Base-by-base conservation (phyloP, 2,888 invertebrate genomes). In the Thymelicus acteon region DNA sequence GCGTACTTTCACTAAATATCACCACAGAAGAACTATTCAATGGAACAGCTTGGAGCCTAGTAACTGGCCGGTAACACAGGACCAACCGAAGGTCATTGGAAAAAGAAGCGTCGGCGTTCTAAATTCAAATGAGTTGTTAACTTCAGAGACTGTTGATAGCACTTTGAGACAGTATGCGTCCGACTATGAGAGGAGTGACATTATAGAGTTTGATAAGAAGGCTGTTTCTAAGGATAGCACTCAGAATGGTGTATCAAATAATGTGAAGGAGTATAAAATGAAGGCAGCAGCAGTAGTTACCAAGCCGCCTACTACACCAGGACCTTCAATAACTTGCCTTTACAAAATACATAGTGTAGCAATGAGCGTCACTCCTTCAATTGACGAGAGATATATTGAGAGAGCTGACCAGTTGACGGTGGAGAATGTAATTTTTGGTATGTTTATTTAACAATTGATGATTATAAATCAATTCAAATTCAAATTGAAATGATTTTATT, bases 1-100 rank as follows among this genome's bases (percentile, higher is more conserved):
- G n/a, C 84, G 93, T 60, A 92, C 92, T 6, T 93, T 93, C 74
- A 93, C 92, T 0, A 93, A 93, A 81, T 92, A 93, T 67, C 93
- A 93, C 52, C 93, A 93, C 71, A 88, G 91, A 76, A 84, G 93
- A 72, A 90, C 91, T 24, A 91, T 86, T 70, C 91, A 90, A 54
- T 88, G 90, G 88, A 88, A 88, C 67, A 84, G 83, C 65, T 54
- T 77, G 19, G 90, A 90, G 71, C 66, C 82, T 1, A 82, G 77
- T 72, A 83, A 89, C 71, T 86, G 84, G 84, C 79, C 84, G 64
- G 65, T 78, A 12, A 77, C 78, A 57, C 80, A 83, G 60, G 86
- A 87, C 15, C 82, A 85, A 13, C 80, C 83, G 37, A 87, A 81
- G 73, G 75, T 80, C 6, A 81, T 87, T 63, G 80, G 77, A 74